phyloP scores from a whole-genome alignment of 2,888 invertebrate species.

The Allolobophora icterica region DNA sequence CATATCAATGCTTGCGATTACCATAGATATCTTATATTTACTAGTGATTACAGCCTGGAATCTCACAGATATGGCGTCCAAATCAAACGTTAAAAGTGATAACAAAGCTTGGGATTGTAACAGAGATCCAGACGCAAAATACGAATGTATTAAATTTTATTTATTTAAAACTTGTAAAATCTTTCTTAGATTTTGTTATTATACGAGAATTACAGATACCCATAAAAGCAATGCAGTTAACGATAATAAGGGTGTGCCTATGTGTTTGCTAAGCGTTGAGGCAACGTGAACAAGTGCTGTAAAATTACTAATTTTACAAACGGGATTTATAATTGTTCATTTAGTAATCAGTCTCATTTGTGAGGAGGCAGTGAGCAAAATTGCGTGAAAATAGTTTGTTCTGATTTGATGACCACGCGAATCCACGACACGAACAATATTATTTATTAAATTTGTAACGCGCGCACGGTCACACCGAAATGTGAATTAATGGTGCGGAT shows the following conservation, averaged over 20 bases:
- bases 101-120: slow-evolving; percentile 13
- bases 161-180: too few relatives aligned
- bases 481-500: too few relatives aligned
- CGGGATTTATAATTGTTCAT: too few relatives aligned
- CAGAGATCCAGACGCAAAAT: slow-evolving; percentile 24
- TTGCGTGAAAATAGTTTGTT: too few relatives aligned
- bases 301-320: background rate
- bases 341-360: too few relatives aligned
- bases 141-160: slow-evolving; percentile 12
- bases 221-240: background rate
- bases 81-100: background rate
- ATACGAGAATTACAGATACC: background rate
- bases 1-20: too few relatives aligned
- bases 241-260: background rate
- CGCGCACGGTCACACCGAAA: too few relatives aligned
- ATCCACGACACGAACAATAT: background rate
- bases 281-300: background rate
- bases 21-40: too few relatives aligned
- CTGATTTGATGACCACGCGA: too few relatives aligned
- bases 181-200: background rate
- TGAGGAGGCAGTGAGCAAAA: too few relatives aligned
- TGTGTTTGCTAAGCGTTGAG: background rate
- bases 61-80: background rate
- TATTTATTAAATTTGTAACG: too few relatives aligned
- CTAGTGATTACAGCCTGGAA: too few relatives aligned